A percentile compares a stretch with the other conserved stretches of the same genome.
Evolutionary conservation across 2,797 vertebrate genomes (phyloP).

Genomic region (Nasua narica): DNA sequence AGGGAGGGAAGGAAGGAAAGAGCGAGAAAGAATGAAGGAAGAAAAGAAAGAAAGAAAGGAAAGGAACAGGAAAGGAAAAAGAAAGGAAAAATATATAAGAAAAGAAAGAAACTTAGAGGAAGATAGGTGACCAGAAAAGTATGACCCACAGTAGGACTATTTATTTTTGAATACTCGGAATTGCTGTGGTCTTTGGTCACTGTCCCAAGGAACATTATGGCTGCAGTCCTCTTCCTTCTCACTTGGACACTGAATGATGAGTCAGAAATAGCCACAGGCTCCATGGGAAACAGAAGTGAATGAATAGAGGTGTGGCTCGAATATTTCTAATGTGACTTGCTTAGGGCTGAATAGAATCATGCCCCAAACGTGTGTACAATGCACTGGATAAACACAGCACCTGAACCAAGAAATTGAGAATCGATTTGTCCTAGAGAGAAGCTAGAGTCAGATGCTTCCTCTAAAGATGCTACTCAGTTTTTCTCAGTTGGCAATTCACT

Average conservation of each 20-base stretch:
- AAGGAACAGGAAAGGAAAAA: no score
- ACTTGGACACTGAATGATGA: constrained; percentile 16
- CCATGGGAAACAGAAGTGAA: background rate
- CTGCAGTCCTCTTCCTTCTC: background rate
- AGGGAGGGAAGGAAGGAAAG: no score
- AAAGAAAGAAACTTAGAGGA: background rate
- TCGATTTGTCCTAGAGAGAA: background rate
- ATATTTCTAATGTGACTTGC: constrained; percentile 31
- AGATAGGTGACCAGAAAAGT: background rate
- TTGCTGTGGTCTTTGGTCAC: background rate
- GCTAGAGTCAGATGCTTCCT: background rate
- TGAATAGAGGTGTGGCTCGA: background rate
- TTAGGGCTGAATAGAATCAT: background rate
- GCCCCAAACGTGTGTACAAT: background rate
- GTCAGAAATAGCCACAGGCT: constrained; percentile 16
- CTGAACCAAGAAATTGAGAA: background rate
- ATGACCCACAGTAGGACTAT: background rate
- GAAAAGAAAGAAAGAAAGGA: background rate
- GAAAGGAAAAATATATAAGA: background rate
- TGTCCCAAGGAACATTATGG: background rate
- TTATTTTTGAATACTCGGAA: background rate
- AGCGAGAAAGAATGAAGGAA: no score
- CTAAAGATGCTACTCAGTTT: background rate
- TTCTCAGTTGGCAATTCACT: background rate
- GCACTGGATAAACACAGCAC: background rate